Base-by-base conservation (phyloP, 2,888 invertebrate species). In the Tenthredo livida region DNA sequence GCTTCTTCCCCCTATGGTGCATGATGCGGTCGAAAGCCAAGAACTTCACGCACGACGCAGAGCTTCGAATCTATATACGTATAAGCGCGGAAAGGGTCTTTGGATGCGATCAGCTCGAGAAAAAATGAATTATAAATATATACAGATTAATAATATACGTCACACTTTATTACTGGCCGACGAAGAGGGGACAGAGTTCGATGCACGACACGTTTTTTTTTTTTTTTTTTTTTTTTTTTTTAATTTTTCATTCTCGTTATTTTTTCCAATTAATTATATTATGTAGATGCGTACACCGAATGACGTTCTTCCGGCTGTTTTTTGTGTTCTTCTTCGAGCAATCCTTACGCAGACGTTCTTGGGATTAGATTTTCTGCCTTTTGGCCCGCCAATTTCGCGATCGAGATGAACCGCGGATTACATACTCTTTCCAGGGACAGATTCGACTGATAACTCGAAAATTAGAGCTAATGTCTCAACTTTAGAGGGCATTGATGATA, bases 1-100 rank as follows among this genome's bases (percentile, higher is more conserved):
- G 72, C 75, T 37, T 43, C 47, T 61, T 50, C 78, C 84, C 73
- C 75, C 29, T 67, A 70, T 61, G 83, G 67, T 83, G 67, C 67
- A 83, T 47, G 67, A 83, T 29, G 67, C 47, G 29, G 9, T 40
- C 37, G 61, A 25, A 12, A 61, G 54, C 77, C 29, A 78, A 65
- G 70, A 72, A 72, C 33, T 72, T 37, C 70, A 37, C 33, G 70
- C 70, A 72, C 37, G 6, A 37, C 37, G 70, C 70, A 17, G 33
- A 37, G 72, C 6, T n/a, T 54, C 7, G n/a, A 54, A 7, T 54
- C 17, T 54, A n/a, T n/a, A n/a, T n/a, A n/a, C n/a, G 5, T n/a
- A n/a, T 54, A n/a, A 7, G 7, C 5, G 15, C n/a, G 43, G 72
- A 73, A 73, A 73, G 72, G 72, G 72, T 73, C 72, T 73, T 67